Evolutionary conservation across 2,888 invertebrate genomes (phyloP).

Genomic region (Cheilosia pagana): DNA sequence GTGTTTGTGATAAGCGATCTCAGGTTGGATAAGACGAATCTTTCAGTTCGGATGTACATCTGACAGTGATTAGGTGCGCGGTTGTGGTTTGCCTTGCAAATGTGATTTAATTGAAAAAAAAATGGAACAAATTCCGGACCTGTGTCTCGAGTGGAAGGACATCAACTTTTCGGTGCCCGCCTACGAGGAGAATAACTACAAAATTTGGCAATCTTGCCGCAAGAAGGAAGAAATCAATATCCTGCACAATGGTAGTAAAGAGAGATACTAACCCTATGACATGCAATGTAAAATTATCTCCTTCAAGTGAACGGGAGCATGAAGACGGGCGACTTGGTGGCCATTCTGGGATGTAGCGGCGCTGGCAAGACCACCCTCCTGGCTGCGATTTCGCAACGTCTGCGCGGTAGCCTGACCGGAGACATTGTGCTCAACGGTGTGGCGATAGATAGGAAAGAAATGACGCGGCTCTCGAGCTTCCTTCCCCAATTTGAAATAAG

Average conservation of each 20-base stretch:
- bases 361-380: conserved; percentile 91
- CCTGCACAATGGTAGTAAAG: conserved; percentile 79
- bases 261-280: background rate
- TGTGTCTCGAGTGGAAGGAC: conserved; percentile 82
- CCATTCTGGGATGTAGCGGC: conserved; percentile 91
- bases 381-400: conserved; percentile 89
- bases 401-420: conserved; percentile 88
- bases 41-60: conserved; percentile 15
- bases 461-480: conserved; percentile 92
- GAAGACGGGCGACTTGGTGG: conserved; percentile 88
- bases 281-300: conserved; percentile 21
- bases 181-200: conserved; percentile 81
- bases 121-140: conserved; percentile 71
- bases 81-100: conserved; percentile 3
- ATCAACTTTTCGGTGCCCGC: conserved; percentile 81
- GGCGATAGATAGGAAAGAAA: conserved; percentile 86
- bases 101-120: conserved; percentile 11
- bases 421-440: conserved; percentile 89
- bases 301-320: conserved; percentile 87
- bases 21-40: conserved; percentile 17
- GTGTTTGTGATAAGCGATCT: conserved; percentile 39
- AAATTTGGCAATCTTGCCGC: conserved; percentile 81
- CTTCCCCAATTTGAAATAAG: conserved; percentile 94
- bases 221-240: conserved; percentile 79
- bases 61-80: conserved; percentile 24